Base-by-base conservation (phyloP, 2,888 invertebrate species). In the Agrilus cyanescens region DNA sequence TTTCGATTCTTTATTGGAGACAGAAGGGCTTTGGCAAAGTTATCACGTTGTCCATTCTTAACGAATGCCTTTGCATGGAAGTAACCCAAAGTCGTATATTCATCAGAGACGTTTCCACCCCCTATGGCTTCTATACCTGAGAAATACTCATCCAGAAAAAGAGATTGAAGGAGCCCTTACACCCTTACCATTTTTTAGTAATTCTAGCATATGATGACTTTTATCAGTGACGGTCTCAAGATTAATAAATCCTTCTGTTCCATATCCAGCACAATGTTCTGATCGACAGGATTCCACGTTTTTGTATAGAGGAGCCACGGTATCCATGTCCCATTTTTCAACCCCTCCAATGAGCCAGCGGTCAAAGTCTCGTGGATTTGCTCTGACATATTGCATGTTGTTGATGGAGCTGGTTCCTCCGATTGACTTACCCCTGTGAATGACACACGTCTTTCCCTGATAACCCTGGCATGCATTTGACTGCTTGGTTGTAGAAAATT, bases 271-370 rank as follows among this genome's bases (percentile, higher is more conserved):
- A 12, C 41, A 29, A 0, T 32, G 15, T 6, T 43, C 42, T 20
- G 35, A 32, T 12, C 33, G 37, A 40, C 45, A 53, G 35, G 47
- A 44, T 30, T 88, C 87, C 59, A 85, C 70, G 0, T 85, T 85
- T 60, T 86, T 85, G 57, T 78, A 78, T 58, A 86, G 85, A 56
- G 85, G 84, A 1, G 78, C 78, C 14, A 87, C 62, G 0, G 85
- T 71, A 46, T 84, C 80, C 38, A 48, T 85, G 2, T 80, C 75
- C 91, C 91, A 91, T 4, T 88, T 88, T 1, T 77, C 72, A 59
- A 86, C 85, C 0, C 88, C 88, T 12, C 79, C 68, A 0, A 74
- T 71, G 33, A 81, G 83, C 90, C 90, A 91, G 38, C 80, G 74
- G 60, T 88, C 83, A 58, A 76, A 91, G 62, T 90, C 89, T 0